Base-by-base conservation (phyloP, 1,140 invertebrate genomes). In the Magallana angulata region DNA sequence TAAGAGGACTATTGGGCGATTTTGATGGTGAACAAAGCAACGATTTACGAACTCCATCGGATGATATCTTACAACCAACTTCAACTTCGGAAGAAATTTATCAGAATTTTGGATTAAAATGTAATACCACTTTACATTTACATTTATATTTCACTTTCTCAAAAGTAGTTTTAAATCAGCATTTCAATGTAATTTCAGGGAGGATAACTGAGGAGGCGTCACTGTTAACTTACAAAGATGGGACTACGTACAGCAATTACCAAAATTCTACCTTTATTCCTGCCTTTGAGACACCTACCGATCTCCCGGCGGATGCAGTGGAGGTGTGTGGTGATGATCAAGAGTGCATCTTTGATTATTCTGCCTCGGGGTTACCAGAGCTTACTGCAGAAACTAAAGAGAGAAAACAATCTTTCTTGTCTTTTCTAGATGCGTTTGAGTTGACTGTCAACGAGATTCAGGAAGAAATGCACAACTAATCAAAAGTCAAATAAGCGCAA, bases 1-100 rank as follows among this genome's bases (percentile, higher is more conserved):
- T 88, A 18, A 30, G 48, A 14, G 89, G 89, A 57, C 18, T 89
- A 1, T 56, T 89, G 3, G 89, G 89, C 14, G 83, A 89, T 88
- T 87, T 82, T 62, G 86, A 89, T 82, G 83, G 82, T 11, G 71
- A 84, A 62, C 36, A 57, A 82, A 84, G 59, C 60, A 85, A 89
- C 81, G 89, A 89, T 84, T 57, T 89, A 24, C 62, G 57, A 24
- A 68, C 57, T n/a, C 3, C 36, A n/a, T 8, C 14, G 14, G 89
- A 59, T 14, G 16, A 36, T 9, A 56, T 87, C 16, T n/a, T 89
- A 58, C 86, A 24, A 14, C 16, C 62, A n/a, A 85, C 87, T 57
- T 84, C 84, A 9, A 85, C 89, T 9, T 24, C 59, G 24, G 82
- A 87, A 14, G 18, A 64, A 14, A 89, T 89, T 36, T 84, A 89